Evolutionary conservation across 2,113 vertebrate genomes (phyloP).

Genomic region (Trochalopteron elliotii): DNA sequence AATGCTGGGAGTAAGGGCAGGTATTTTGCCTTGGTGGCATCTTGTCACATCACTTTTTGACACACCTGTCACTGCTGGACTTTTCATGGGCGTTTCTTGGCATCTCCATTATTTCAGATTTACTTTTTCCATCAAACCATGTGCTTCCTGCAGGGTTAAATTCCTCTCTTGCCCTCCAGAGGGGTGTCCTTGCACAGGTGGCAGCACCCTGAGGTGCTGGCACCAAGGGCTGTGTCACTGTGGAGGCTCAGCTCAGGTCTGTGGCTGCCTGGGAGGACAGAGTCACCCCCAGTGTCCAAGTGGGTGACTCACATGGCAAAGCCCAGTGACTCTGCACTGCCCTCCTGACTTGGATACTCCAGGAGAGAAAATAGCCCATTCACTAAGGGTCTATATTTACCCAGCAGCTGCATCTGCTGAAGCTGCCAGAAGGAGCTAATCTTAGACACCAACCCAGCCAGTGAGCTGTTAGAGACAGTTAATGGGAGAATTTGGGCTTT

Average conservation of each 20-base stretch:
- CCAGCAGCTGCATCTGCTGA: slow-evolving; percentile 65
- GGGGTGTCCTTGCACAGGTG: not conserved
- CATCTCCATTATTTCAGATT: not conserved
- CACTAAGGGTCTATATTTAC: slow-evolving; percentile 75
- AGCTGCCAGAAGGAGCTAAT: slow-evolving; percentile 63
- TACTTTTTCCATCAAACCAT: not conserved
- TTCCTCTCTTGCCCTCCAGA: fast-evolving
- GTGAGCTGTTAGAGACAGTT: not conserved
- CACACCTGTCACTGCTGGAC: not conserved
- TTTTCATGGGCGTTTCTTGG: not conserved
- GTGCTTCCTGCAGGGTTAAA: not conserved
- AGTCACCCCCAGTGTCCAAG: not conserved
- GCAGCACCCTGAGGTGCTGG: not conserved
- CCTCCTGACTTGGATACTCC: not conserved
- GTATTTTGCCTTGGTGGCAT: not conserved
- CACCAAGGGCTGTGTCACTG: not conserved
- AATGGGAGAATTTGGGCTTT: not conserved
- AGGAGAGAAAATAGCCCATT: slow-evolving; percentile 24
- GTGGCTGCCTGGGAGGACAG: not conserved
- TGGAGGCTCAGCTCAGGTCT: not conserved
- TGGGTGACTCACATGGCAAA: not conserved
- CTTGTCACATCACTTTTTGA: not conserved
- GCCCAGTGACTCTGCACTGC: slow-evolving; percentile 23
- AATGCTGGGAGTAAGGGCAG: not conserved
- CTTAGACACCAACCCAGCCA: not conserved